Percentiles rank a stretch among this genome's conserved stretches.
Conservation (phyloP, 2,113 vertebrate species). For the Centropus bengalensis region DNA sequence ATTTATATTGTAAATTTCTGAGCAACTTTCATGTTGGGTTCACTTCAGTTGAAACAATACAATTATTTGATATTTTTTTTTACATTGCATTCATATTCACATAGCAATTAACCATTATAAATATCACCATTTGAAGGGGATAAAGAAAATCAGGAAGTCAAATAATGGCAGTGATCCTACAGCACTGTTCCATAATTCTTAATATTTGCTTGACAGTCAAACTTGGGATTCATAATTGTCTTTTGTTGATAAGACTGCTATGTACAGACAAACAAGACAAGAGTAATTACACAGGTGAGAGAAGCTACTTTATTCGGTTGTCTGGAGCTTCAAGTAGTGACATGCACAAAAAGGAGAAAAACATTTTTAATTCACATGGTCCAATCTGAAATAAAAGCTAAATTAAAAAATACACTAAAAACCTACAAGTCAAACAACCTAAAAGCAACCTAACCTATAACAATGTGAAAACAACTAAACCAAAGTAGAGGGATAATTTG, state of each 20-base stretch:
- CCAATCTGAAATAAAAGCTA: not conserved
- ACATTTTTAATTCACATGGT: not conserved
- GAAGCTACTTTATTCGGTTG: not conserved
- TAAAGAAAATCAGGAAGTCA: not conserved
- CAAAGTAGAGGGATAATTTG: not conserved
- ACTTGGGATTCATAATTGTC: conserved; percentile 10
- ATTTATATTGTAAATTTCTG: not conserved
- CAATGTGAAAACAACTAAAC: too few species aligned
- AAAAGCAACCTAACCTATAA: too few species aligned
- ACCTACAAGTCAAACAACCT: too few species aligned
- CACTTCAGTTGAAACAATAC: not conserved
- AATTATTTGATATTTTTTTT: not conserved
- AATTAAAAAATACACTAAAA: not conserved
- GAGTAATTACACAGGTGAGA: conserved; percentile 56
- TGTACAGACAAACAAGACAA: conserved; percentile 21
- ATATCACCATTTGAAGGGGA: not conserved
- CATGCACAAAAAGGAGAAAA: not conserved
- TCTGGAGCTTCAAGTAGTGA: conserved; percentile 14
- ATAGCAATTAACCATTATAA: not conserved
- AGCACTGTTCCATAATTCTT: conserved; percentile 20
- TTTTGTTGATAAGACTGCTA: conserved; percentile 39
- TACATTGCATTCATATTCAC: not conserved
- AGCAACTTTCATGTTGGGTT: not conserved
- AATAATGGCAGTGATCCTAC: not conserved
- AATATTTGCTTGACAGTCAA: not conserved